Evolutionary conservation across 2,888 invertebrate species (phyloP), one percentile per base, ranked within the genome.

Genomic region (Antheraea assamensis): DNA sequence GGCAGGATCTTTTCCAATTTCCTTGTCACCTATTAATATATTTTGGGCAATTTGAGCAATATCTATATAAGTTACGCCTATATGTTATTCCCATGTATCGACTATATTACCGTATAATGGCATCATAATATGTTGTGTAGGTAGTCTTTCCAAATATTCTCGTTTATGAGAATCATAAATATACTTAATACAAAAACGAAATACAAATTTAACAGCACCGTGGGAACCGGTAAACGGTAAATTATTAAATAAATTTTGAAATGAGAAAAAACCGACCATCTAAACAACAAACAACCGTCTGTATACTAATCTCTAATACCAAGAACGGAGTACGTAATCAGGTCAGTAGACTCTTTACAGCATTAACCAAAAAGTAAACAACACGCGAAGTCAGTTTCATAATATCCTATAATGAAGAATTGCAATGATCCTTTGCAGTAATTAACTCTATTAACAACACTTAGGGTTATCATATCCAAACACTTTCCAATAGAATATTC

Each of bases 371-470:
- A 68, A 68, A 35, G 19, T 35, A 68, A 35, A 21, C 31, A 66
- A 68, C 68, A 35, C 68, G 68, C 68, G 68, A 68, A 68, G n/a
- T 17, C 24, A 17, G 31, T 35, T 55, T 35, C 70, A 73, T 66
- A 74, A 61, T 19, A 64, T 24, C 64, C 70, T 72, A 68, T 72
- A 71, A 72, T 52, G 55, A 49, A 49, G 30, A 8, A 75, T 79
- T 76, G 76, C 82, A 64, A 70, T 74, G 70, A 77, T 81, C 78
- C 81, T 78, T 76, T 70, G 24, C 64, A 75, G 47, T 75, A 75
- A 75, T 81, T 78, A 78, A 55, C 70, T 47, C 13, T 27, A 64
- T 72, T 70, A 52, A 27, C 47, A 72, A 66, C 30, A 15, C 61
- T 13, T 15, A 72, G 58, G 58, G 58, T 58, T 58, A 71, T 8